Evolutionary conservation across 2,888 invertebrate genomes (phyloP), one percentile per base, ranked within the genome.

Genomic region (Callosobruchus maculatus): DNA sequence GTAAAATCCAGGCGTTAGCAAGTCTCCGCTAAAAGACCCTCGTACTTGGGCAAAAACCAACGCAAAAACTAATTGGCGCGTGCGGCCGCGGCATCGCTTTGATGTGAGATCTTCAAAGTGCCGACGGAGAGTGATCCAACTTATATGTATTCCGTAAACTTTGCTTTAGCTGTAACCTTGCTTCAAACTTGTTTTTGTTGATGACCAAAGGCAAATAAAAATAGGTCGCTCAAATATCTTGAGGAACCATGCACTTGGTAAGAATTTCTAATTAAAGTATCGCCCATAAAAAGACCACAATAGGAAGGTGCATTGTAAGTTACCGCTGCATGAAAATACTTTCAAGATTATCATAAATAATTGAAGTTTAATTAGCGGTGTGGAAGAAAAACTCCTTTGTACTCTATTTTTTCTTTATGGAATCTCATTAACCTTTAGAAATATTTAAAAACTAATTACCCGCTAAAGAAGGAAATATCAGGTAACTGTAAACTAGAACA

Each of bases 381-480:
- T 49, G 49, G 49, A 1, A 18, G 3, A 49, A 49, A 3, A 49
- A 49, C 49, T 18, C 49, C 13, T 13, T 49, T 49, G 49, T 49
- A 49, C 49, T 49, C 1, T 49, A 49, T 49, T 49, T 49, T 49
- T 49, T 49, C 49, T 49, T 49, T 13, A 49, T 18, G 49, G 49
- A 74, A 74, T 74, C 70, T 74, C 70, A 74, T 74, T 74, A 74
- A 74, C 74, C 74, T 74, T 74, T 74, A 70, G 70, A 72, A 67
- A 72, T 68, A 26, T 70, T 74, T 67, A 72, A 72, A 71, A 74
- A 71, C 70, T 74, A 74, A 74, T 74, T 74, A 74, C 70, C 26
- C 74, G 67, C n/a, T 72, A 72, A 31, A 74, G 72, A 72, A 49
- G 30, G 71, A 74, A 74, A 74, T 74, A 74, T 74, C 74, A 72